Evolutionary conservation across 2,113 vertebrate species (phyloP), one percentile per base, ranked within the genome.

Genomic region (Fukomys damarensis): DNA sequence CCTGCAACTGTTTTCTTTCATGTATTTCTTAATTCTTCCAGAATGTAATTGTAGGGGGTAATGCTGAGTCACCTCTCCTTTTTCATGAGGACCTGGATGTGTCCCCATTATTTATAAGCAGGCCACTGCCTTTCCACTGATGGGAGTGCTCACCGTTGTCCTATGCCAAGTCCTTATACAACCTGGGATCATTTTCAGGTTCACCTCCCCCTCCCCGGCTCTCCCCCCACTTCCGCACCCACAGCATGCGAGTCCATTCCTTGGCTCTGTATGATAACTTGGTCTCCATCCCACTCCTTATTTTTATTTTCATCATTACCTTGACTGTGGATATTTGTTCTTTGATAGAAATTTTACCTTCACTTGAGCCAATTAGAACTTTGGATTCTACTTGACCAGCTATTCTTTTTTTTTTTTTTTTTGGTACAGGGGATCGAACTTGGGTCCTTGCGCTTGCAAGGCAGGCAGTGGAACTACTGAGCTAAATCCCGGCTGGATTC

Each of bases 151-250:
- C 30, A 1, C 0, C 35, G 46, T 4, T 32, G 65, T 9, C 56
- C 65, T 13, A 0, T 1, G 0, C 5, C 1, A 10, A 14, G 7
- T 28, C 41, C 66, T 52, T 2, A 2, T 0, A 0, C 1, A 7
- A 1, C 1, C 68, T 2, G 38, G 1, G 65, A 17, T 4, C 1
- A 1, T 54, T 35, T 30, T 43, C 5, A 43, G 28, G 7, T 14
- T 54, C 77, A 32, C 32, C 49, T n/a, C n/a, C n/a, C n/a, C n/a
- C n/a, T n/a, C 28, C 26, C 4, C 0, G 32, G 70, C 70, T 74
- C 10, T 43, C 70, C n/a, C 19, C 32, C 65, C 66, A 22, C n/a
- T 14, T 9, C 35, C 17, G 19, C 68, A 38, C n/a, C n/a, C n/a
- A 38, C 7, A 38, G 30, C 19, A 10, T 20, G 19, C n/a, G 3